Conservation (phyloP, 2,888 invertebrate genomes). For the Galerucella pusilla region DNA sequence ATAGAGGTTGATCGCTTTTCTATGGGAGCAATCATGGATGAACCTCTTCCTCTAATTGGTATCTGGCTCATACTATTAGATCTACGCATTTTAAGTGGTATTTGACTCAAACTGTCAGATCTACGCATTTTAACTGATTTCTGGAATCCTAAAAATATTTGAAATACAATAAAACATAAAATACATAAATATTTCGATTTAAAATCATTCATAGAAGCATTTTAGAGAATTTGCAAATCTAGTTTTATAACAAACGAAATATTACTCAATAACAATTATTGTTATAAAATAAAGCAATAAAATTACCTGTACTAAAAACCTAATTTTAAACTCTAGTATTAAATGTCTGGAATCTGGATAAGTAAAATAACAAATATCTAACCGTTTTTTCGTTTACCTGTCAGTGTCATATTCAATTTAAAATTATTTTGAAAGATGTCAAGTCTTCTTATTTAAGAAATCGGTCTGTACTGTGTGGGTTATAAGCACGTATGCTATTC, state of each 20-base stretch:
- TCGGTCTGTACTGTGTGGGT: no score
- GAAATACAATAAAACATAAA: not conserved
- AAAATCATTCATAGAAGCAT: not conserved
- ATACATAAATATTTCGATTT: not conserved
- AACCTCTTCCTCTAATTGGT: not conserved
- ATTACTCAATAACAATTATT: not conserved
- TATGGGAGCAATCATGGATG: not conserved
- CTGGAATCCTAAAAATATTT: no score
- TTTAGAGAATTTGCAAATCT: not conserved
- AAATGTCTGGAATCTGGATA: not conserved
- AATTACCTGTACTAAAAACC: not conserved
- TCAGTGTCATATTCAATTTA: not conserved
- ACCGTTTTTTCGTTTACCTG: not conserved
- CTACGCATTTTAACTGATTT: not conserved
- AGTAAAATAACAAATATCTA: not conserved
- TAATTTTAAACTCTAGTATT: not conserved
- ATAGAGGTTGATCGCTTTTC: not conserved
- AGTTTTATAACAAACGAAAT: not conserved
- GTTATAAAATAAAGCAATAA: not conserved
- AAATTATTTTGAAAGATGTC: conserved; percentile 1
- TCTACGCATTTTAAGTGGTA: not conserved
- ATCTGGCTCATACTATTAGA: not conserved
- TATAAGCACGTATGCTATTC: no score
- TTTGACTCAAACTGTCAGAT: conserved; percentile 1
- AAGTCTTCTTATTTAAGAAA: not conserved